A percentile compares a stretch with the other conserved stretches of the same genome.
Conservation (phyloP, 1,140 invertebrate species). For the Bombus picipes region DNA sequence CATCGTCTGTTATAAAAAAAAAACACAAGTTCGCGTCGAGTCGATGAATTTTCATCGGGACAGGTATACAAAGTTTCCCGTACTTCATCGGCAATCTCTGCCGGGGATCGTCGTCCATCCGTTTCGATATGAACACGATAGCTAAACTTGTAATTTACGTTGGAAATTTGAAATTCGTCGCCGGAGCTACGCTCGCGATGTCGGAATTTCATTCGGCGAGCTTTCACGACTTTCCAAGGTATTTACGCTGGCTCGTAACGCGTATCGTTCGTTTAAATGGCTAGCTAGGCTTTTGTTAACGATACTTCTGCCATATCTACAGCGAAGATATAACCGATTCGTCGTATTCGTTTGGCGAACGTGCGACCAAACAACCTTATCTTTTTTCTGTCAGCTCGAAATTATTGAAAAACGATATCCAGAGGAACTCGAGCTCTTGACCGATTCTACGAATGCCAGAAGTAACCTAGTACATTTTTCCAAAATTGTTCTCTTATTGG, state of each 20-base stretch:
- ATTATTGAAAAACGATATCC: slow-evolving; percentile 38
- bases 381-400: neutral
- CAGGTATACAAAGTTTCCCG: neutral
- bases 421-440: neutral
- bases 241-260: slow-evolving; percentile 14
- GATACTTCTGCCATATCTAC: neutral
- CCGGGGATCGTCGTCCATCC: neutral
- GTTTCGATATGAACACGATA: neutral
- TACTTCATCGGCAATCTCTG: neutral
- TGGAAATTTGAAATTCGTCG: neutral
- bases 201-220: neutral
- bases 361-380: neutral
- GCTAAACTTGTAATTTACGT: slow-evolving; percentile 7
- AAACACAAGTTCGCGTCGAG: neutral
- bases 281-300: slow-evolving; percentile 22
- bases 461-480: neutral
- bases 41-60: neutral
- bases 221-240: neutral
- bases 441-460: neutral
- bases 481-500: neutral
- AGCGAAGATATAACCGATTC: too few species aligned
- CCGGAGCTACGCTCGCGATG: neutral
- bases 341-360: neutral
- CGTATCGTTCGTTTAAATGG: neutral
- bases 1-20: neutral